Evolutionary conservation across 2,113 vertebrate species (phyloP).

Genomic region (Piliocolobus tephrosceles): DNA sequence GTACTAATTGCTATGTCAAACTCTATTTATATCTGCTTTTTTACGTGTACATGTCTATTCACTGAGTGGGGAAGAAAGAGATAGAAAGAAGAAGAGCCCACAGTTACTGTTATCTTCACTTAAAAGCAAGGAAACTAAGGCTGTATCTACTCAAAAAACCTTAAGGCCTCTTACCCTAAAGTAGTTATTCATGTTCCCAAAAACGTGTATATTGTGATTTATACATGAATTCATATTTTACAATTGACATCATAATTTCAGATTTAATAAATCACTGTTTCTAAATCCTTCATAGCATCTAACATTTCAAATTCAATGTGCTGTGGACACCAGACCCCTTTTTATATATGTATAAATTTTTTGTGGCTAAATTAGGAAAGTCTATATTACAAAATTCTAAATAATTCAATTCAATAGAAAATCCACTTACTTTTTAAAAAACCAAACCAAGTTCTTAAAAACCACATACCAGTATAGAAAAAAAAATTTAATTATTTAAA

Average conservation of each 20-base stretch:
- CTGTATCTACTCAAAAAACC: background rate
- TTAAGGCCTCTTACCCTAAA: background rate
- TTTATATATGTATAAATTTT: background rate
- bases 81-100: background rate
- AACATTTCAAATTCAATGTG: constrained; percentile 5
- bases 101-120: background rate
- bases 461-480: background rate
- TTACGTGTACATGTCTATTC: background rate
- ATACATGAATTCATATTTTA: background rate
- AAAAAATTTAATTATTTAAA: background rate
- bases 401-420: background rate
- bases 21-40: background rate
- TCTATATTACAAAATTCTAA: background rate
- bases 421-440: background rate
- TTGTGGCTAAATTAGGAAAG: constrained; percentile 3
- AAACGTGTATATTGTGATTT: background rate
- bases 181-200: background rate
- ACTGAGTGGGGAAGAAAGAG: too few species aligned
- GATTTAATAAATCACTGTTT: background rate
- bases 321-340: background rate
- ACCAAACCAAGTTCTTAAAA: background rate
- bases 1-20: background rate
- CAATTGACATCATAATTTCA: background rate
- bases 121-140: background rate
- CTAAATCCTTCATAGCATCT: background rate